phyloP scores from a whole-genome alignment of 2,888 invertebrate genomes.

The Lithosia quadra region DNA sequence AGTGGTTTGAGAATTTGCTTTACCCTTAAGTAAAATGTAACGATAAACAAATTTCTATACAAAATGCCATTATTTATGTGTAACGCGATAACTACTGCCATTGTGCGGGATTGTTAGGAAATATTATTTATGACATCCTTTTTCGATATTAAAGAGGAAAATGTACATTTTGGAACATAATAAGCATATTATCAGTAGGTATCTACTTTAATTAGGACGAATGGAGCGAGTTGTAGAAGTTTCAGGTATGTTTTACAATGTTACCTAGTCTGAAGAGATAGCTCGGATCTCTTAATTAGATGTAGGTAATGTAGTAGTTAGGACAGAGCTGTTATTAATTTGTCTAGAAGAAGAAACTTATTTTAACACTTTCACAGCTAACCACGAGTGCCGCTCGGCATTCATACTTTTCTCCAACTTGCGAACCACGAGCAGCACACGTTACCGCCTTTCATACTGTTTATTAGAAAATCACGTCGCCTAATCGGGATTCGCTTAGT shows the following conservation, averaged over 20 bases:
- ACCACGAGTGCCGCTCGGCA: too few relatives aligned
- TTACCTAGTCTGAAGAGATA: background rate
- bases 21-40: constrained; percentile 18
- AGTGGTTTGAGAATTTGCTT: constrained; percentile 7
- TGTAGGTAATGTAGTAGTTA: background rate
- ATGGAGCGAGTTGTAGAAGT: background rate
- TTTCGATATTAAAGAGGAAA: constrained; percentile 19
- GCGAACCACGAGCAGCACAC: too few relatives aligned
- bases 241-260: background rate
- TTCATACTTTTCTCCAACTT: too few relatives aligned
- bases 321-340: too few relatives aligned
- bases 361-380: too few relatives aligned
- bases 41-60: constrained; percentile 28
- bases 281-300: background rate
- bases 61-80: constrained; percentile 30
- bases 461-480: too few relatives aligned
- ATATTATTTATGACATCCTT: constrained; percentile 22
- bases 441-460: too few relatives aligned
- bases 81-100: constrained; percentile 25
- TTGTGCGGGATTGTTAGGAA: constrained; percentile 23
- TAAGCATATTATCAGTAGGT: background rate
- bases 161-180: constrained; percentile 16
- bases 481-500: too few relatives aligned
- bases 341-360: too few relatives aligned
- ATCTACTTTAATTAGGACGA: background rate